A percentile compares a stretch with the other conserved stretches of the same genome.
Evolutionary conservation across 1,140 invertebrate genomes (phyloP).

Genomic region (Magallana angulata): DNA sequence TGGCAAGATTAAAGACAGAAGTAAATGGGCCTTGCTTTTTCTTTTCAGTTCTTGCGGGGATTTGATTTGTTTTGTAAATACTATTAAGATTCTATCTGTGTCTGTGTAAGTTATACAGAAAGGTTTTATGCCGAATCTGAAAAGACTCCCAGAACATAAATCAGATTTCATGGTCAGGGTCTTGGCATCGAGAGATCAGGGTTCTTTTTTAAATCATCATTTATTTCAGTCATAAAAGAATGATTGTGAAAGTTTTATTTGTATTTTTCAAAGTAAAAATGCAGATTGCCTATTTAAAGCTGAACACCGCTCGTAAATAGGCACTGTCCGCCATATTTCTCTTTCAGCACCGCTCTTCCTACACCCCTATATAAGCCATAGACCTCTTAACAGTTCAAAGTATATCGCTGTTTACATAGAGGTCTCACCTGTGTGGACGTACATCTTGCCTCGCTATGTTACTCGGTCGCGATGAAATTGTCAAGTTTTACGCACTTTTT

Average conservation of each 20-base stretch:
- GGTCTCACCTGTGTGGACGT: no score
- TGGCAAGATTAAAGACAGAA: not conserved
- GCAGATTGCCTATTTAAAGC: no score
- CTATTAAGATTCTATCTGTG: conserved; percentile 5
- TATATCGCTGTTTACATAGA: no score
- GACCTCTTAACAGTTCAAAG: no score
- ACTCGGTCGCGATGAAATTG: no score
- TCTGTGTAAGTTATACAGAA: conserved; percentile 15
- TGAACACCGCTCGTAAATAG: no score
- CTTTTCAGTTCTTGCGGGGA: conserved; percentile 1
- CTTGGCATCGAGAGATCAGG: not conserved
- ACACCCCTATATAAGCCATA: no score
- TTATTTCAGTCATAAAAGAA: not conserved
- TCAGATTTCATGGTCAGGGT: not conserved
- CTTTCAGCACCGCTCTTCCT: no score
- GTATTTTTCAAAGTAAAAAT: no score
- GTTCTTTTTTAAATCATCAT: conserved; percentile 6
- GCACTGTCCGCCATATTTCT: no score
- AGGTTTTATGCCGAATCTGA: conserved; percentile 12
- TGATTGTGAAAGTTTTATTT: not conserved
- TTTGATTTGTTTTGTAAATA: conserved; percentile 32
- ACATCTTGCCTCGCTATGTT: no score
- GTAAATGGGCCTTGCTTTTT: conserved; percentile 20
- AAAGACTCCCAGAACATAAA: not conserved
- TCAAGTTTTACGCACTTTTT: no score